Percentiles rank a stretch among this genome's conserved stretches.
phyloP scores from a whole-genome alignment of 2,888 invertebrate genomes.

The Rotaria sp. region DNA sequence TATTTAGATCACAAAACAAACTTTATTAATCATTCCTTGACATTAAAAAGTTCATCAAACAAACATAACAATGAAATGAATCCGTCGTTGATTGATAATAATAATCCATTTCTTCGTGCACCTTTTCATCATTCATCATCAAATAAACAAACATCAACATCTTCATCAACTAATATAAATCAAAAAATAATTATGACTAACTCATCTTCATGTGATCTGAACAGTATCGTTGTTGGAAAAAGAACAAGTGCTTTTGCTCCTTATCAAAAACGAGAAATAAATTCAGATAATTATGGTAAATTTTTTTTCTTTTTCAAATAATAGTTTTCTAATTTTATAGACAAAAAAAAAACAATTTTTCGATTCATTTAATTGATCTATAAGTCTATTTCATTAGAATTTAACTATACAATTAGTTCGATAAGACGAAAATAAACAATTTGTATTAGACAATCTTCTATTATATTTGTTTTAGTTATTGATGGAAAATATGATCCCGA shows the following conservation, averaged over 20 bases:
- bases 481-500: neutral
- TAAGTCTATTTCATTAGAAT: too few relatives aligned
- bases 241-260: conserved; percentile 34
- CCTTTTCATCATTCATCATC: neutral
- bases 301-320: too few relatives aligned
- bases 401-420: too few relatives aligned
- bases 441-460: neutral
- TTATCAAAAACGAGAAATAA: conserved; percentile 29
- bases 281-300: neutral
- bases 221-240: neutral
- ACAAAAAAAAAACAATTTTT: too few relatives aligned
- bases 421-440: too few relatives aligned
- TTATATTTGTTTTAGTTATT: neutral
- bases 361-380: too few relatives aligned
- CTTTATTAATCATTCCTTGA: neutral
- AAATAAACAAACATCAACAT: neutral
- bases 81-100: neutral
- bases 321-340: too few relatives aligned
- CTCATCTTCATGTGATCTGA: neutral
- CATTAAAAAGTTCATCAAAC: neutral
- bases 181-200: neutral
- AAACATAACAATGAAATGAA: neutral
- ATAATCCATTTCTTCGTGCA: conserved; percentile 15
- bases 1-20: neutral
- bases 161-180: neutral